Percentiles rank a stretch among this genome's conserved stretches.
Evolutionary conservation across 2,797 vertebrate species (phyloP).

Genomic region (Arrhamphus sclerolepis): DNA sequence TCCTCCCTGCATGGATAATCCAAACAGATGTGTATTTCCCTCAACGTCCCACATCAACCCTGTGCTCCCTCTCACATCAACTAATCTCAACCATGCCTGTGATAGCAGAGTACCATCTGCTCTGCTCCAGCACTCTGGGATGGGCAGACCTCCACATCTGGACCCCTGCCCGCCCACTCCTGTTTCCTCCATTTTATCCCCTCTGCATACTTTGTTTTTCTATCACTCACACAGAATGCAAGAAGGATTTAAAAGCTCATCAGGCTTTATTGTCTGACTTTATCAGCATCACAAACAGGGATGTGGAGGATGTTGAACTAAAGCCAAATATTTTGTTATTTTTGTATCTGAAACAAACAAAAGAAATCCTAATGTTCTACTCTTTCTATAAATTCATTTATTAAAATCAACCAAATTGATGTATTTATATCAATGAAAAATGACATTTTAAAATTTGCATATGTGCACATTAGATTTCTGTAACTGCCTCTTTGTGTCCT

Average conservation of each 20-base stretch:
- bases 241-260: constrained; percentile 58
- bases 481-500: too few relatives aligned
- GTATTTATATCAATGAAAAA: too few relatives aligned
- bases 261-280: constrained; percentile 52
- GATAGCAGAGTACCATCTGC: constrained; percentile 68
- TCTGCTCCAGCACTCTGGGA: constrained; percentile 50
- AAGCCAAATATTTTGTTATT: constrained; percentile 13
- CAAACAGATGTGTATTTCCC: constrained; percentile 70
- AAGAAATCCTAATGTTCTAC: background rate
- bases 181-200: constrained; percentile 47
- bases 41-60: constrained; percentile 40
- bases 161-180: constrained; percentile 49
- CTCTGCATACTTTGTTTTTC: constrained; percentile 32
- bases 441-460: too few relatives aligned
- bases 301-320: constrained; percentile 22
- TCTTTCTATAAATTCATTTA: background rate
- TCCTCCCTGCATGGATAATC: constrained; percentile 48
- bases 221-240: constrained; percentile 35
- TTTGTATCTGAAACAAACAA: constrained; percentile 2
- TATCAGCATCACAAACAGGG: constrained; percentile 39
- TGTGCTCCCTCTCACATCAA: constrained; percentile 48
- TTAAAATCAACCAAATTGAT: too few relatives aligned
- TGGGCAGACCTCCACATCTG: constrained; percentile 70
- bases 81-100: constrained; percentile 63
- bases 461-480: too few relatives aligned